Base-by-base conservation (phyloP, 2,797 vertebrate species). In the Phrynocephalus guinanensis region DNA sequence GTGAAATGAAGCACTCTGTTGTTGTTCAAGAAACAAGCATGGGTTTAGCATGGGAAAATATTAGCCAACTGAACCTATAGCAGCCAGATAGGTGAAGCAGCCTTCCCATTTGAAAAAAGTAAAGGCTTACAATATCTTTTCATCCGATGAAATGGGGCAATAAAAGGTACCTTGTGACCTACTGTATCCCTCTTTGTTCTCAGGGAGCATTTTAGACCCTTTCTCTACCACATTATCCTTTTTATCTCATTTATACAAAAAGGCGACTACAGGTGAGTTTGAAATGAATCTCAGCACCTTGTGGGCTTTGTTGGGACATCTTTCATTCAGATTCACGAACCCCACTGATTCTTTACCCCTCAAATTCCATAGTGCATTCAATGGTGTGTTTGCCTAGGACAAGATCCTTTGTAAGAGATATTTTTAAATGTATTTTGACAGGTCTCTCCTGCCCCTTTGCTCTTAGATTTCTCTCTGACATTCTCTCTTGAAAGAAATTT, bases 391-490 rank as follows among this genome's bases (percentile, higher is more conserved):
- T 50, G 70, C 68, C 95, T 92, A 92, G 91, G 92, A 83, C 4
- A 63, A 68, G 20, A 13, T 92, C 50, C 68, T 88, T 92, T 90
- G 33, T 87, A 63, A 82, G 90, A 86, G 60, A 75, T 83, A 88
- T 90, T 88, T 93, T 93, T 90, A 8, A 71, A 93, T 90, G 60
- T 70, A 76, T 93, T 92, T 92, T 90, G 89, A 63, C 72, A 50
- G 76, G n/a, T 89, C 38, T 90, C 24, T 86, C 18, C 79, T 87
- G 38, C 56, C 76, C 38, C 86, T 50, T 83, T 83, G 10, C 48
- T 87, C 82, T 86, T 79, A 44, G 81, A 78, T 33, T 33, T 30
- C 2, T 28, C 28, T 79, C 22, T 86, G 50, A 22, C 87, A 82
- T 56, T 0, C 0, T 86, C 89, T 91, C 38, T 91, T 71, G 84